phyloP scores from a whole-genome alignment of 2,888 invertebrate genomes.

The Rotaria socialis region DNA sequence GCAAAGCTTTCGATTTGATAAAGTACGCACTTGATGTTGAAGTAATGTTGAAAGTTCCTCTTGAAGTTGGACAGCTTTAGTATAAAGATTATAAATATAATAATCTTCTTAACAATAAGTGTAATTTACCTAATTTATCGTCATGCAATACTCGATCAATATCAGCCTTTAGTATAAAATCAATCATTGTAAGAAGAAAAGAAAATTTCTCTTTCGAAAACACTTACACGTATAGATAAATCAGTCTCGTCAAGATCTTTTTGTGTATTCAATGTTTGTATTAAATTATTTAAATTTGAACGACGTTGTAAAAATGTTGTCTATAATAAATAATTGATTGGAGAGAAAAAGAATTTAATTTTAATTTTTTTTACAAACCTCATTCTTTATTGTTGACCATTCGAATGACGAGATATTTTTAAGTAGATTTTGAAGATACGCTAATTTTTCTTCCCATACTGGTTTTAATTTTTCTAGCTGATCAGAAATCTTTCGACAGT shows the following conservation, averaged over 20 bases:
- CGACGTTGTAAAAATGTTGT: slow-evolving; percentile 30
- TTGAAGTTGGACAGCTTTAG: slow-evolving; percentile 15
- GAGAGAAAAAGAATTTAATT: too few relatives aligned
- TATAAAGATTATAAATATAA: not conserved
- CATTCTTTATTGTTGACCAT: not conserved
- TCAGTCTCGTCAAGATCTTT: not conserved
- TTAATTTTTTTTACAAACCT: not conserved
- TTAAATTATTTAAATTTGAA: not conserved
- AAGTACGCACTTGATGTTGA: slow-evolving; percentile 17
- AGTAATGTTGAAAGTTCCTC: slow-evolving; percentile 33
- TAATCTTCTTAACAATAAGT: not conserved
- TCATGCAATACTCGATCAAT: slow-evolving; percentile 9
- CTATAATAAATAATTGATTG: not conserved
- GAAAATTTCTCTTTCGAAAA: not conserved
- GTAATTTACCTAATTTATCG: not conserved
- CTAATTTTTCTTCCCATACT: not conserved
- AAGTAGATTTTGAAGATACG: not conserved
- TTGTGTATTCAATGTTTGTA: not conserved
- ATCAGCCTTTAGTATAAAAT: not conserved
- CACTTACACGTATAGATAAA: not conserved
- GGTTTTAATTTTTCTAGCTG: not conserved
- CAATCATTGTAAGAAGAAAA: not conserved
- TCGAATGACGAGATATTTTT: not conserved
- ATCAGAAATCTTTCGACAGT: slow-evolving; percentile 8
- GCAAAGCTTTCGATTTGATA: too few relatives aligned